Base-by-base conservation (phyloP, 2,888 invertebrate species). In the Therioaphis trifolii region DNA sequence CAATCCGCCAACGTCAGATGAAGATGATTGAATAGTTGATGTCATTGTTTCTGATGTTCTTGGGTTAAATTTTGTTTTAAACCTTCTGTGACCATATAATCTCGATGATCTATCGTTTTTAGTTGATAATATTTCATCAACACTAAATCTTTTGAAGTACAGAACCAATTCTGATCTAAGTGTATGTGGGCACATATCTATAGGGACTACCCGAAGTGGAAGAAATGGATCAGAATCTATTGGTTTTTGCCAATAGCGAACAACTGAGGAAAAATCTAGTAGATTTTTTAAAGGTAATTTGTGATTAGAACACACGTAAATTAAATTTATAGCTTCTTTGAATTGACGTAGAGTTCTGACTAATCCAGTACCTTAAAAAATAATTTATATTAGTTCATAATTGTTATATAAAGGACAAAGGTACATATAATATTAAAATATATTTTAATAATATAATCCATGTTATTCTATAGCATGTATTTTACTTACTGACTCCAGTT, bases 171-270 rank as follows among this genome's bases (percentile, higher is more conserved):
- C 92, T 87, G 90, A 90, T 86, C 92, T 91, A n/a, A 88, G 88
- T 0, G 92, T 92, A 85, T 91, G 90, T 0, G 92, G 92, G 85
- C 92, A 92, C 88, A 93, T 88, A 87, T 92, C 92, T 3, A 93
- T 90, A 9, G 92, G 91, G 35, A 91, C 88, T 14, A 91, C 90
- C 85, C 88, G 88, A 4, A 89, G 88, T 9, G 91, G 90, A 15
- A 89, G 87, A 88, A 92, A 92, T 0, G 91, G 90, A 21, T 87
- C 87, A 4, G 92, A 91, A 27, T 78, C 91, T 15, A 84, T 71
- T 18, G 84, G 69, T 55, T 58, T 84, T 69, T 84, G 84, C 40
- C 71, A 71, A 14, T 84, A 84, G n/a, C 82, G 79, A 2, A 80
- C 84, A 18, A 87, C 84, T 12, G 85, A 86, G 3, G 86, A 86